A percentile compares a stretch with the other conserved stretches of the same genome.
Conservation (phyloP, 2,797 vertebrate genomes). For the Syndactyla subalaris region DNA sequence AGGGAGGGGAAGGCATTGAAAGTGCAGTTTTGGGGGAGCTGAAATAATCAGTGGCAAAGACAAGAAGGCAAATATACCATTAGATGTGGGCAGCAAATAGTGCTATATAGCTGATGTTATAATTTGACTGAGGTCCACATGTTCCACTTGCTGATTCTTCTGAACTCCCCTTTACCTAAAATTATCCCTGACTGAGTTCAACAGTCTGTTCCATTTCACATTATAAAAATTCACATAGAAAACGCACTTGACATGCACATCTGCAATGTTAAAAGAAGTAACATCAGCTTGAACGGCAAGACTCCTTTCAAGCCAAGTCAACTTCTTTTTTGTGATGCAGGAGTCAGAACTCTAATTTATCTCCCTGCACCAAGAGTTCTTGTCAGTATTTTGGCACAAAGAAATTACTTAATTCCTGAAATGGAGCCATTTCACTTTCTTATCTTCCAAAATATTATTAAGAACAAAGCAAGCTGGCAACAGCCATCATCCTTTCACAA, state of each 20-base stretch:
- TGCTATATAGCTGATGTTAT: neutral
- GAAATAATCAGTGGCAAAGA: neutral
- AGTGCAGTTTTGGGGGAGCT: neutral
- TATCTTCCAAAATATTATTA: conserved; percentile 33
- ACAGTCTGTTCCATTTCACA: neutral
- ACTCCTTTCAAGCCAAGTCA: neutral
- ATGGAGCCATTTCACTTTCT: conserved; percentile 34
- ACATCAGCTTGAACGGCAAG: neutral
- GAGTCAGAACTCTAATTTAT: conserved; percentile 6
- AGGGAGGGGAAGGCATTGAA: neutral
- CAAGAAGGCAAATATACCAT: neutral
- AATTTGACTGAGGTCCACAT: neutral
- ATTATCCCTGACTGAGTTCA: neutral
- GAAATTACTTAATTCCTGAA: conserved; percentile 42
- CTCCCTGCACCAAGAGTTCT: neutral
- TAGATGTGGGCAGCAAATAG: neutral
- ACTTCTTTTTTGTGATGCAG: neutral
- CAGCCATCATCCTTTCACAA: conserved; percentile 24
- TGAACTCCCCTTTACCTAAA: neutral
- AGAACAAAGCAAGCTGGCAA: conserved; percentile 50
- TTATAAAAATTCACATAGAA: neutral
- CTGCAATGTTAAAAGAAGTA: neutral
- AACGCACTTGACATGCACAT: neutral
- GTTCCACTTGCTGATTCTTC: neutral
- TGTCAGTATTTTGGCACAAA: conserved; percentile 52